Conservation (phyloP, 2,888 invertebrate genomes). For the Lamellibrachia columna region DNA sequence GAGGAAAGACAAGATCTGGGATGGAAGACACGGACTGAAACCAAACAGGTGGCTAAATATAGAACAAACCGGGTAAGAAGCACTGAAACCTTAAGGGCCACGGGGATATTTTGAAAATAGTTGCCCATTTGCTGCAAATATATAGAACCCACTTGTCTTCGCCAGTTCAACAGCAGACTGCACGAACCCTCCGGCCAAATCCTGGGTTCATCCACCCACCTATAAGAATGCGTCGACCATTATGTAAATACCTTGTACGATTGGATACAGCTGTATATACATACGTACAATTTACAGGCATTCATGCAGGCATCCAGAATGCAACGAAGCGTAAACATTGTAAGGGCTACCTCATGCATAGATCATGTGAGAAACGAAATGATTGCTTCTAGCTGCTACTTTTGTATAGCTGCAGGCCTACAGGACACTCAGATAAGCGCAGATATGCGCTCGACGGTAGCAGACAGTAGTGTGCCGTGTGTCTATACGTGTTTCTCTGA, state of each 20-base stretch:
- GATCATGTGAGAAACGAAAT: background rate
- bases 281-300: background rate
- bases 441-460: background rate
- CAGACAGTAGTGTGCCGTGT: background rate
- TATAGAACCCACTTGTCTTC: background rate
- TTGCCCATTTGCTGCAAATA: background rate
- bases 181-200: background rate
- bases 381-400: background rate
- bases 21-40: too few species aligned
- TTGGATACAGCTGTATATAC: background rate
- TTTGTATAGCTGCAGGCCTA: background rate
- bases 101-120: background rate
- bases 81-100: too few species aligned
- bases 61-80: too few species aligned
- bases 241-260: background rate
- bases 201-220: background rate
- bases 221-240: background rate
- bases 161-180: background rate
- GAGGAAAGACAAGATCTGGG: too few species aligned
- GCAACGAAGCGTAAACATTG: background rate
- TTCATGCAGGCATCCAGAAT: background rate
- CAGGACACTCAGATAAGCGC: background rate
- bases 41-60: too few species aligned
- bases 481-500: background rate
- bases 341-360: background rate